Percentiles rank a stretch among this genome's conserved stretches.
Conservation (phyloP, 2,797 vertebrate species). For the Pseudocheirus occidentalis region DNA sequence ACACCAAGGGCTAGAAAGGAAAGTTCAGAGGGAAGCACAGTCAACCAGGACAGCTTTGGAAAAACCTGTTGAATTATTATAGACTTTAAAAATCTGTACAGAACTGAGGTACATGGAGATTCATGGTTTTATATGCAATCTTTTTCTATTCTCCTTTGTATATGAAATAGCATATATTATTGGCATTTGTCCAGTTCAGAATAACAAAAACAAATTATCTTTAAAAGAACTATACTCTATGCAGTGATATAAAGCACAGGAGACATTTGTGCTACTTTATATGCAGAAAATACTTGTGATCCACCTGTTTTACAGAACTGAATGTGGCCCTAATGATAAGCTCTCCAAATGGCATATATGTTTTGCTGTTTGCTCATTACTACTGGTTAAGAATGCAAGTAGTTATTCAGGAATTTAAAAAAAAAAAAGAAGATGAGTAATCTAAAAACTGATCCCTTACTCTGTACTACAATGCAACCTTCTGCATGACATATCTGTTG, state of each 20-base stretch:
- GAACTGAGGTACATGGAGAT: not conserved
- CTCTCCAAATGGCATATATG: not conserved
- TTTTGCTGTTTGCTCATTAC: not conserved
- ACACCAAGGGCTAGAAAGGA: not conserved
- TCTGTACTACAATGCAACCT: not conserved
- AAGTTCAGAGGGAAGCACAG: not conserved
- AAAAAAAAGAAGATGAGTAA: not conserved
- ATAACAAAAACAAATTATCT: not conserved
- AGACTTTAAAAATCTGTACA: not conserved
- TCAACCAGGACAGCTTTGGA: not conserved
- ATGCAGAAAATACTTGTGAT: not conserved
- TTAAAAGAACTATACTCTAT: not conserved
- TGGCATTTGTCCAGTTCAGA: not conserved
- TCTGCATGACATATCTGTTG: not conserved
- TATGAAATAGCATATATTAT: not conserved
- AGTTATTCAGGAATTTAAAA: too few species aligned
- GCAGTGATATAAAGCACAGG: conserved; percentile 2
- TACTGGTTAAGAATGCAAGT: not conserved
- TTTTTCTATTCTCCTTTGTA: not conserved
- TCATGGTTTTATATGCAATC: not conserved
- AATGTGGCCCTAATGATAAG: conserved; percentile 20
- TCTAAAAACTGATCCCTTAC: conserved; percentile 17
- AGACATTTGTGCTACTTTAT: not conserved
- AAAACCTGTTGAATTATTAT: not conserved
- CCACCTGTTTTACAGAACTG: conserved; percentile 5